Base-by-base conservation (phyloP, 23 tunicate genomes). In the Diplosoma virens region DNA sequence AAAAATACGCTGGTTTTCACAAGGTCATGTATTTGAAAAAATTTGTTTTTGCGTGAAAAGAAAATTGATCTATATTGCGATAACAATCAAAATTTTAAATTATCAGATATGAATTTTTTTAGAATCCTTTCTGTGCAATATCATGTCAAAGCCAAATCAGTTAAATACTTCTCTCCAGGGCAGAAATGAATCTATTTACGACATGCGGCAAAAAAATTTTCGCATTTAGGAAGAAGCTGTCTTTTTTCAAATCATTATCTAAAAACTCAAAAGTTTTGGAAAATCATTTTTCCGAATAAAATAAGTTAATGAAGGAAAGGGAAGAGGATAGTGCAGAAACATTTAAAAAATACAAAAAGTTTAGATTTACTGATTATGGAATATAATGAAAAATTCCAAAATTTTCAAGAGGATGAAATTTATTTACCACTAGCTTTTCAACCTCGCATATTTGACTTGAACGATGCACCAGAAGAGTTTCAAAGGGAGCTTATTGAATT, bases 401-500 rank as follows among this genome's bases (percentile, higher is more conserved):
- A 60, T 60, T 60, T 60, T 11, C 2, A 60, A 26, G 27, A 60
- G 30, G 32, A 60, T 26, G 27, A 4, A 3, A 60, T 60, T 20
- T 1, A 30, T 60, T 30, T 60, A 30, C 1, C 25, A 26, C 28
- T 24, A 25, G 68, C 65, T 60, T 60, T 60, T 60, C 68, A 3
- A 2, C 29, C 3, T 14, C 27, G 1, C 30, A 25, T 60, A 60
- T 20, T 3, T 25, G 68, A 60, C 30, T 28, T 60, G 2, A 22
- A 30, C 17, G 30, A 25, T 20, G 68, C 68, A 3, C 68, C 68
- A 3, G 68, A 60, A 11, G 68, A 60, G 27, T 60, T 60, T 25
- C 68, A 11, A 60, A 60, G 25, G 68, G 65, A 60, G 30, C 68
- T 60, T 60, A 24, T 60, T 60, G 68, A 3, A 60, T 25, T 60